Base-by-base conservation (phyloP, 2,797 vertebrate genomes). In the Nothura maculosa region DNA sequence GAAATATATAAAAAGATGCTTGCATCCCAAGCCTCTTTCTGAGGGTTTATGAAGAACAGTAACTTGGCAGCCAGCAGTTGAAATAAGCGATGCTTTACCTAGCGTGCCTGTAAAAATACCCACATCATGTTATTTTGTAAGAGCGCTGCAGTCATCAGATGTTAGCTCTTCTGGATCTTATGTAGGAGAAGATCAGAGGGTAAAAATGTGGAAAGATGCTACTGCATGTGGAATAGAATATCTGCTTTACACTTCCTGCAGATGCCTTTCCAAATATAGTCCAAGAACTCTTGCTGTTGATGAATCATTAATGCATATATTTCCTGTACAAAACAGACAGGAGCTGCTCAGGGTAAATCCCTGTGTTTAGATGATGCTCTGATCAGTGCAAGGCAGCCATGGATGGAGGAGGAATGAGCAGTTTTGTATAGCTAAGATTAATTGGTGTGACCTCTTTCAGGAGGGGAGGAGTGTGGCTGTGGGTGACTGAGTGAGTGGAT, bases 21-120 rank as follows among this genome's bases (percentile, higher is more conserved):
- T 89, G 34, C 50, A 48, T 80, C 83, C n/a, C 22, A 69, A 47
- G 30, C 87, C 36, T 28, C 38, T 54, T 91, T 80, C 70, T 63
- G 28, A 86, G 58, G n/a, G 72, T 16, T 9, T 24, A 48, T 87
- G 61, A 81, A 80, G 21, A 57, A 1, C 81, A 84, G 22, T 34
- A 62, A 81, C 72, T 85, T 85, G 48, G 24, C 66, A 85, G 32
- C n/a, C 69, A 87, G 43, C 32, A 62, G 66, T 43, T 25, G 36
- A 89, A 94, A 27, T 38, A 55, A 89, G 32, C 75, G 79, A 32
- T 11, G 24, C 48, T 25, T n/a, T 70, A 0, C 55, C 12, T 72
- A 7, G 50, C 5, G 21, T 80, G 34, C 25, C 34, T 3, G 1
- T 15, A 62, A 18, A 24, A 57, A 27, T 74, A 85, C 40, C 67